Evolutionary conservation across 2,888 invertebrate genomes (phyloP), one percentile per base, ranked within the genome.

Genomic region (Therioaphis trifolii): DNA sequence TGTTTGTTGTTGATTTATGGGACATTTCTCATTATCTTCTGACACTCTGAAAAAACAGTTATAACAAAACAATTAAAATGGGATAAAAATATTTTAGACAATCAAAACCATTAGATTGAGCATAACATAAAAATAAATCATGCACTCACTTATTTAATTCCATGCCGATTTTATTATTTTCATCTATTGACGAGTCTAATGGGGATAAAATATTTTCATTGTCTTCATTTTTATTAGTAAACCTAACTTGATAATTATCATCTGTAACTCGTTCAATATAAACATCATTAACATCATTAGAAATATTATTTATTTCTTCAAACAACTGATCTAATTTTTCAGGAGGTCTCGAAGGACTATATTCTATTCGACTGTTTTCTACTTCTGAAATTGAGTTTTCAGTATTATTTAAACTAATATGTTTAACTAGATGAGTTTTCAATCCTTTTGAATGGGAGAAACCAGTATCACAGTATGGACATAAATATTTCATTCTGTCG

Each of bases 381-480:
- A 58, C 21, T 29, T 71, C 69, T 21, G 46, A 49, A 35, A 18
- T 15, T 27, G 72, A 61, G 24, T 49, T 49, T 0, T 82, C 80
- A 12, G 24, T 3, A 82, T 14, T 49, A 61, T 71, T 52, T 0
- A 24, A n/a, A 24, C 35, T 63, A 35, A 82, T 63, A 72, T 82
- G 80, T 61, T 63, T 63, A 49, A 52, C 49, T 7, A 82, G 18
- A 24, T 82, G 80, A 12, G 61, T 49, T 82, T 35, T 71, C 18
- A 82, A 63, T 27, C 80, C 80, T 63, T 58, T 72, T 0, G 80
- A 72, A 35, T 72, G 49, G 35, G 72, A 43, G 61, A 82, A 82
- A 63, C 80, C 80, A 72, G 35, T 40, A 72, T 82, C 80, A 82
- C 80, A 82, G 63, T 82, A 82, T 21, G 80, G 80, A 72, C 80